Conservation (phyloP, 2,888 invertebrate species). For the Cyclophora albipunctata region DNA sequence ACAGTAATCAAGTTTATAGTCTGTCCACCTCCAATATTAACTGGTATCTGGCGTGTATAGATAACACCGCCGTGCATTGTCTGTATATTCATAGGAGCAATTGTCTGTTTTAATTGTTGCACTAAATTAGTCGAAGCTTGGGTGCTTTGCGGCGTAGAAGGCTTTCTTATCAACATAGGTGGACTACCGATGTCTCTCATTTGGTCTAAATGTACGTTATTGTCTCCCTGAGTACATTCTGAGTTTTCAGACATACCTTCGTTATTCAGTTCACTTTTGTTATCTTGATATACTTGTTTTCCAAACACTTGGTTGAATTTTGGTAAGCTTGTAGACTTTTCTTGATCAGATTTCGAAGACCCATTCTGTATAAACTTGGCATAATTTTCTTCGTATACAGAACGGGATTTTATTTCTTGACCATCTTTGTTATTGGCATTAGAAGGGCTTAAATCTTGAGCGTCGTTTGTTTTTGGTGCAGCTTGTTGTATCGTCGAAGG, state of each 20-base stretch:
- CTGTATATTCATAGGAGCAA: conserved; percentile 74
- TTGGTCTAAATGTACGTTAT: conserved; percentile 52
- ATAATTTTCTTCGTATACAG: conserved; percentile 73
- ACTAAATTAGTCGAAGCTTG: conserved; percentile 53
- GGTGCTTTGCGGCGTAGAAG: conserved; percentile 35
- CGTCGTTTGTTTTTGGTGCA: conserved; percentile 36
- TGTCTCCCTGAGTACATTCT: conserved; percentile 46
- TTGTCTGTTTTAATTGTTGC: conserved; percentile 68
- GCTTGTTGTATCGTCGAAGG: conserved; percentile 37
- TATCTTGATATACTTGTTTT: conserved; percentile 79
- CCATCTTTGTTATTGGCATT: conserved; percentile 33
- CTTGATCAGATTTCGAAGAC: conserved; percentile 44
- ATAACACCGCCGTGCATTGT: conserved; percentile 81
- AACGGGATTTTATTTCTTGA: conserved; percentile 68
- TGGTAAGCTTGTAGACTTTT: conserved; percentile 76
- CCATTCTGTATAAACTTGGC: conserved; percentile 71
- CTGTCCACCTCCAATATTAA: conserved; percentile 73
- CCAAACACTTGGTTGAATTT: conserved; percentile 88
- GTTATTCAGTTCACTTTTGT: conserved; percentile 39
- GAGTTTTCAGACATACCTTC: conserved; percentile 27
- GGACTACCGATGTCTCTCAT: conserved; percentile 54
- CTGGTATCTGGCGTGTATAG: conserved; percentile 82
- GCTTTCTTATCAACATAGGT: conserved; percentile 54
- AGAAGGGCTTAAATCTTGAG: conserved; percentile 40
- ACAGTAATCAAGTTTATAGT: conserved; percentile 76